These are phyloP conservation scores for Achlya flavicornis DNA, from an alignment of 2,888 invertebrate genomes.

Conservation along the genomic window DNA sequence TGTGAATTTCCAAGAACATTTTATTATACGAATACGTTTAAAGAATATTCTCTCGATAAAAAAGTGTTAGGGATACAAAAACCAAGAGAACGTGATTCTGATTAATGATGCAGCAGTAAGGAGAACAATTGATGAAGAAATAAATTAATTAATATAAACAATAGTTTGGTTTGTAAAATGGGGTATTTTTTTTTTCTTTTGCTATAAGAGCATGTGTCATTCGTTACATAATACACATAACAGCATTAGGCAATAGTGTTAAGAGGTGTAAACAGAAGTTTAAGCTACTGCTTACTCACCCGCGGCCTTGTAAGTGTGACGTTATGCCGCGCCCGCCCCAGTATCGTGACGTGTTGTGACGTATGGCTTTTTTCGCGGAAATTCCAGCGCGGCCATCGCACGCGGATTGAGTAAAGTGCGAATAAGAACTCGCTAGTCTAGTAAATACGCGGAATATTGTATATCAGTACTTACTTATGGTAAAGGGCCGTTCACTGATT, in stretches of 20 bases:
- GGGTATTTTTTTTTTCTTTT: background rate
- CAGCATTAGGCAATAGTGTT: slow-evolving; percentile 10
- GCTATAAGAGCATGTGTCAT: background rate
- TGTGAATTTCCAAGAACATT: slow-evolving; percentile 32
- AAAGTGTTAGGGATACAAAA: background rate
- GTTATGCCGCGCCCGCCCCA: slow-evolving; percentile 55
- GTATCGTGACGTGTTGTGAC: slow-evolving; percentile 65
- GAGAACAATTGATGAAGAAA: background rate
- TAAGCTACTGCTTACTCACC: slow-evolving; percentile 23
- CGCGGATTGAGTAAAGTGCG: slow-evolving; percentile 46
- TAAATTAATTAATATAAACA: background rate
- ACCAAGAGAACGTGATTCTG: background rate
- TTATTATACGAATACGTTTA: slow-evolving; percentile 21
- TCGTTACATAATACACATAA: background rate
- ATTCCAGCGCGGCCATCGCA: slow-evolving; percentile 72
- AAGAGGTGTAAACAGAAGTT: slow-evolving; percentile 6
- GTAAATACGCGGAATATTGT: background rate
- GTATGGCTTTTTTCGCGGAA: slow-evolving; percentile 79
- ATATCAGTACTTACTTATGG: no score
- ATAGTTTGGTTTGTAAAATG: background rate
- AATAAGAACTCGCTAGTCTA: slow-evolving; percentile 10
- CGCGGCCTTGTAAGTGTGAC: slow-evolving; percentile 72
- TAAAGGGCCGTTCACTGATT: no score
- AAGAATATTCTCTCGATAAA: background rate
- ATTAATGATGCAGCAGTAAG: background rate